Percentiles rank a stretch among this genome's conserved stretches.
Evolutionary conservation across 2,113 vertebrate species (phyloP).

Genomic region (Maccullochella peelii): DNA sequence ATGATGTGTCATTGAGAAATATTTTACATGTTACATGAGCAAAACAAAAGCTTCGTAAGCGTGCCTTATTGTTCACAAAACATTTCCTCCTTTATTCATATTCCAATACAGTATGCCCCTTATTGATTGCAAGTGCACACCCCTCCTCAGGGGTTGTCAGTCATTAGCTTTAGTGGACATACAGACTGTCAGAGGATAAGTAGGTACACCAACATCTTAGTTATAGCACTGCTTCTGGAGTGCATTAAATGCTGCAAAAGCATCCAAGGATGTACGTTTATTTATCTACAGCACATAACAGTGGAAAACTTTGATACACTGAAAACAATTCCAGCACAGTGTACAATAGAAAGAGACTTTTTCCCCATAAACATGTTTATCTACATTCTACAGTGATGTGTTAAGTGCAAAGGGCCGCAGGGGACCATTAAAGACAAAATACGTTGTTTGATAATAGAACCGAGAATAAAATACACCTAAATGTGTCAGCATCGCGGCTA

Average conservation of each 20-base stretch:
- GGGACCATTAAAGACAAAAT: constrained; percentile 59
- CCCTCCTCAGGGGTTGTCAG: not conserved
- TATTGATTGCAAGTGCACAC: constrained; percentile 22
- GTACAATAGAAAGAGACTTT: not conserved
- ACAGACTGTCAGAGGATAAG: not conserved
- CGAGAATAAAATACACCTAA: constrained; percentile 64
- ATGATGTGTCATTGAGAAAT: not conserved
- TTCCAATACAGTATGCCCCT: not conserved
- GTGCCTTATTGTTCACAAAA: not conserved
- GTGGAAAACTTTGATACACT: not conserved
- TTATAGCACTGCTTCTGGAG: not conserved
- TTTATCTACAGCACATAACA: not conserved
- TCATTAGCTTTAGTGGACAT: constrained; percentile 4
- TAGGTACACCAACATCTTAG: not conserved
- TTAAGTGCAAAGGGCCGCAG: constrained; percentile 39
- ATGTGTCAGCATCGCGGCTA: constrained; percentile 61
- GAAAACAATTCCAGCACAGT: not conserved
- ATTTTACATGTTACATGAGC: not conserved
- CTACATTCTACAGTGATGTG: constrained; percentile 16
- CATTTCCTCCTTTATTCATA: constrained; percentile 9
- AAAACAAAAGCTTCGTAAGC: not conserved
- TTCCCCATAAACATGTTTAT: constrained; percentile 37
- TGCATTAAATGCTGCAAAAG: not conserved
- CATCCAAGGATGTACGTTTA: not conserved
- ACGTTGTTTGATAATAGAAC: constrained; percentile 59